A percentile compares a stretch with the other conserved stretches of the same genome.
Evolutionary conservation across 30 jellyfish, hydroid and myxozoan species (phyloP).

Genomic region (Aurelia coerulea): DNA sequence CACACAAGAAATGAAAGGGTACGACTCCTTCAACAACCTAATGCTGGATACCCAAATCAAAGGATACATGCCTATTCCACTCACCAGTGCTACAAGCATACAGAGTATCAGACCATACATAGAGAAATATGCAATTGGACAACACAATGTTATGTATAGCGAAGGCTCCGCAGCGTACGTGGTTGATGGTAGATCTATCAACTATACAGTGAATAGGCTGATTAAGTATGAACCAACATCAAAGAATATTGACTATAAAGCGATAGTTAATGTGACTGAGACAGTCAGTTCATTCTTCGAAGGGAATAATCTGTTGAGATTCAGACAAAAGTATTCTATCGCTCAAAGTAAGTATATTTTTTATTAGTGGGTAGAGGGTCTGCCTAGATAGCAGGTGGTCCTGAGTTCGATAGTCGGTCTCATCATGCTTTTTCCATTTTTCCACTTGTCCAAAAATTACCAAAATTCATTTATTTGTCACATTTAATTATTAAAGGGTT

Average conservation of each 20-base stretch:
- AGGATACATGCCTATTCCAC: conserved; percentile 66
- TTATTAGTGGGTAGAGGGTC: neutral
- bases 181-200: conserved; percentile 31
- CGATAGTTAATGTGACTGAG: conserved; percentile 14
- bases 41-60: conserved; percentile 52
- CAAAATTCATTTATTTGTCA: too few relatives aligned
- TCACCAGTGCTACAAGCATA: conserved; percentile 25
- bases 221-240: conserved; percentile 20
- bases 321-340: conserved; percentile 27
- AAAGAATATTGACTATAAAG: conserved; percentile 12
- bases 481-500: too few relatives aligned
- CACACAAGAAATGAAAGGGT: conserved; percentile 70
- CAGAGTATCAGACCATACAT: conserved; percentile 37
- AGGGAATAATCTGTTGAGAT: conserved; percentile 13
- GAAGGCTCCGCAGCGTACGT: conserved; percentile 49
- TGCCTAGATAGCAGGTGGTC: too few relatives aligned
- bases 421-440: too few relatives aligned
- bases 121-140: conserved; percentile 34
- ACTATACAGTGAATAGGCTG: conserved; percentile 41
- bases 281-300: conserved; percentile 27
- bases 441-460: too few relatives aligned
- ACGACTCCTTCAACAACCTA: conserved; percentile 60
- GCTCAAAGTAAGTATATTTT: neutral
- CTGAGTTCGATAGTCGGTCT: too few relatives aligned
- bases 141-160: conserved; percentile 34